These are phyloP conservation scores for Paraescarpia echinospica DNA, from an alignment of 1,140 invertebrate species.

Conservation along the genomic window DNA sequence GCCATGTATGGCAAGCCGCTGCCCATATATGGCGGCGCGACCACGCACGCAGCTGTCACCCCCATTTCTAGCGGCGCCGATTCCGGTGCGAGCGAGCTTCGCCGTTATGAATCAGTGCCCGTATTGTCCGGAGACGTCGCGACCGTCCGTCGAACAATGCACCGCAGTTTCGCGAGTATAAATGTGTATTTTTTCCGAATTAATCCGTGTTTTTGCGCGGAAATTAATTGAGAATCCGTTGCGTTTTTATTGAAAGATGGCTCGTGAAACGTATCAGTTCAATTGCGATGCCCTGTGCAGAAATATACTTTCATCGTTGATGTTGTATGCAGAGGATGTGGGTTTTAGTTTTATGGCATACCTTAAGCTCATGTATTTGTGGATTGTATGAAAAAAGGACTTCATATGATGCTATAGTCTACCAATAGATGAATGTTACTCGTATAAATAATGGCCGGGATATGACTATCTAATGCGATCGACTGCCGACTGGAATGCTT, in stretches of 20 bases:
- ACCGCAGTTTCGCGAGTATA: neutral
- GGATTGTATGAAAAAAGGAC: neutral
- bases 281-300: neutral
- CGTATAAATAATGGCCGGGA: neutral
- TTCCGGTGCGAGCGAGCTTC: neutral
- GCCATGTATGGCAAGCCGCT: conserved; percentile 3
- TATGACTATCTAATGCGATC: neutral
- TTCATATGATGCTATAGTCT: neutral
- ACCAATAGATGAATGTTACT: neutral
- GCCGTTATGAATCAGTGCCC: neutral
- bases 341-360: neutral
- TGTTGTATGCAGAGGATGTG: neutral
- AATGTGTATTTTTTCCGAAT: neutral
- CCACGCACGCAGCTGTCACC: neutral
- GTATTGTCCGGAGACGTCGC: neutral
- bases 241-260: neutral
- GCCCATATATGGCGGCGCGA: neutral
- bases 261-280: neutral
- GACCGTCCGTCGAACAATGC: neutral
- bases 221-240: neutral
- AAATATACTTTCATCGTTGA: neutral
- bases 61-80: neutral
- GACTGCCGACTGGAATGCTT: neutral
- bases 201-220: neutral
- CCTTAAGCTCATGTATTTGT: neutral